Evolutionary conservation across 2,113 vertebrate genomes (phyloP).

Genomic region (Stigmatopora argus): DNA sequence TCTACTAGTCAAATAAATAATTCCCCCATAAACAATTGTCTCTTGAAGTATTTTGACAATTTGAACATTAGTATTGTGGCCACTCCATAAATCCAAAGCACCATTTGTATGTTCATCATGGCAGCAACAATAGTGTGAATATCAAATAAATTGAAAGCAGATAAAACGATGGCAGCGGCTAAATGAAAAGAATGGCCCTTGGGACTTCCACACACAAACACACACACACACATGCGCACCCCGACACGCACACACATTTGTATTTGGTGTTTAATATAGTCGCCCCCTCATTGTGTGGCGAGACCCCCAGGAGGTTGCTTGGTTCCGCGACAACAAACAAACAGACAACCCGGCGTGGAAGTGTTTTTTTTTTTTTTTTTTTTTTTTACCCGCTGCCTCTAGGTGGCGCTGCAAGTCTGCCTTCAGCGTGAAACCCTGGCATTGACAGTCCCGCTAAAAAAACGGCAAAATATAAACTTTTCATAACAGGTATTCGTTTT

Average conservation of each 20-base stretch:
- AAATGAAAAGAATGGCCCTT: slow-evolving; percentile 59
- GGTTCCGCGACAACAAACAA: background rate
- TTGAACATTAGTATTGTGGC: background rate
- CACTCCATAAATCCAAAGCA: background rate
- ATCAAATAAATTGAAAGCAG: slow-evolving; percentile 20
- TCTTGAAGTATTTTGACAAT: background rate
- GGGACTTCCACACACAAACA: slow-evolving; percentile 24
- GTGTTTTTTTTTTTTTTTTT: no score
- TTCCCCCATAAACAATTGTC: no score
- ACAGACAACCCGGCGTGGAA: background rate
- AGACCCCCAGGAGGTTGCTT: background rate
- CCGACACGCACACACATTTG: background rate
- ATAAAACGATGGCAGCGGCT: slow-evolving; percentile 44
- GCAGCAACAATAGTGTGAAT: background rate
- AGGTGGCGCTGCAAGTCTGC: slow-evolving; percentile 74
- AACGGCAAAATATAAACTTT: background rate
- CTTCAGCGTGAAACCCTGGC: background rate
- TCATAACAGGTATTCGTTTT: background rate
- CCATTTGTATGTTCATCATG: background rate
- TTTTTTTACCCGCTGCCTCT: slow-evolving; percentile 50
- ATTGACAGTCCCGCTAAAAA: background rate
- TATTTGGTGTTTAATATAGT: slow-evolving; percentile 2
- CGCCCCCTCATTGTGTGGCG: background rate
- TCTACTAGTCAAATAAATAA: no score
- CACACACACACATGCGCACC: background rate